Evolutionary conservation across 2,797 vertebrate species (phyloP).

Genomic region (Muscicapa striata): DNA sequence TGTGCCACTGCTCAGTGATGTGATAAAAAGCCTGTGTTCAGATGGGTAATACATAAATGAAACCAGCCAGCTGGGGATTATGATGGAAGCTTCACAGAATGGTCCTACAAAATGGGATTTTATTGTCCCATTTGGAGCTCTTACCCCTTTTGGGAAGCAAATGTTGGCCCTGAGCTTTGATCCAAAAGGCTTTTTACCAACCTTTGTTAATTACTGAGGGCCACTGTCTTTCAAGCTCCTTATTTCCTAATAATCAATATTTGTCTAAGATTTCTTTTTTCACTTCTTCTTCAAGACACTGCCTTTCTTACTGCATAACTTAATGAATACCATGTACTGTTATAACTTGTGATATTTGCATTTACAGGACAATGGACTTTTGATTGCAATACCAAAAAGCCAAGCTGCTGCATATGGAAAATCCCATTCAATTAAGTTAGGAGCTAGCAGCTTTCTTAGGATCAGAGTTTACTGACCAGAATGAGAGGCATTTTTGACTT

Average conservation of each 20-base stretch:
- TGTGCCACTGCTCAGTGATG: not conserved
- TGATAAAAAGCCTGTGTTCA: not conserved
- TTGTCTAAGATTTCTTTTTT: not conserved
- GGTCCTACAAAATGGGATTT: not conserved
- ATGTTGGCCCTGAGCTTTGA: not conserved
- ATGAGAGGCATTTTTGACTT: not conserved
- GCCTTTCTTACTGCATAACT: slow-evolving; percentile 21
- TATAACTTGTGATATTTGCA: not conserved
- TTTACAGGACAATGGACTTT: not conserved
- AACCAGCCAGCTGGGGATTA: not conserved
- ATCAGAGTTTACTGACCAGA: not conserved
- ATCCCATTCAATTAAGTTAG: not conserved
- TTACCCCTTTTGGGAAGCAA: not conserved
- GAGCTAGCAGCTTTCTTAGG: not conserved
- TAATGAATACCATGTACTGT: not conserved
- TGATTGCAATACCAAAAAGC: slow-evolving; percentile 25
- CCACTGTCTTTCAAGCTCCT: not conserved
- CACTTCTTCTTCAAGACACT: slow-evolving; percentile 16
- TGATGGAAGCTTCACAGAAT: not conserved
- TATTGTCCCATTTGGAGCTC: not conserved
- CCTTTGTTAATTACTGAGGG: not conserved
- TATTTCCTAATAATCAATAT: not conserved
- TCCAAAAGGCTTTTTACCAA: not conserved
- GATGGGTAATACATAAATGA: not conserved
- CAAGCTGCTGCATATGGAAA: not conserved